These are phyloP conservation scores for Dinothrombium tinctorium DNA, from an alignment of 1,140 invertebrate genomes.

Conservation along the genomic window DNA sequence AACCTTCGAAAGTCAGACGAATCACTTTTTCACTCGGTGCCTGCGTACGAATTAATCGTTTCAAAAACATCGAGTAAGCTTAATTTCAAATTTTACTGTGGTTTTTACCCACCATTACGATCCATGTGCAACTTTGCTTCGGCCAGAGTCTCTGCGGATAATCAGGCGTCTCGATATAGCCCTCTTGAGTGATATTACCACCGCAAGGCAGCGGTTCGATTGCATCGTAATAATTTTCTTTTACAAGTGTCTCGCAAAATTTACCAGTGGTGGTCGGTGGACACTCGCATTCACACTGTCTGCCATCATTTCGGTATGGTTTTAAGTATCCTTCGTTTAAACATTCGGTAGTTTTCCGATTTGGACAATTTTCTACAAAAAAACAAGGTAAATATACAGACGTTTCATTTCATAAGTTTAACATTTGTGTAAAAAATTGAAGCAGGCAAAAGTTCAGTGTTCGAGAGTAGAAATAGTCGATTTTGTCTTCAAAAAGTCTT, in stretches of 20 bases:
- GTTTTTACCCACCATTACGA: constrained; percentile 4
- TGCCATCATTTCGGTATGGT: constrained; percentile 1
- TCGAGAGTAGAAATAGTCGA: too few relatives aligned
- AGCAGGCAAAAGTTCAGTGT: too few relatives aligned
- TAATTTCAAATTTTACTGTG: background rate
- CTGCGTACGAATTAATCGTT: too few relatives aligned
- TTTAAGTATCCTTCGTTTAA: constrained; percentile 13
- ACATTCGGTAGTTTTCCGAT: constrained; percentile 8
- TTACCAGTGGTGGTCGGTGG: constrained; percentile 13
- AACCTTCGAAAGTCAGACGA: background rate
- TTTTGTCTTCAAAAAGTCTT: too few relatives aligned
- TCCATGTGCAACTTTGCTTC: constrained; percentile 11
- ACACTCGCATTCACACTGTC: constrained; percentile 12
- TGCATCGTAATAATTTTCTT: constrained; percentile 9
- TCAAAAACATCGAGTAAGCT: too few relatives aligned
- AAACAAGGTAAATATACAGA: background rate
- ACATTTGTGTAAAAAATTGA: too few relatives aligned
- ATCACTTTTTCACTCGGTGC: background rate
- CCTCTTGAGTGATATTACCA: constrained; percentile 12
- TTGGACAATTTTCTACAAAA: constrained; percentile 11
- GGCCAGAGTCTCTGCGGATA: constrained; percentile 8
- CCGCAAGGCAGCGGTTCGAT: constrained; percentile 9
- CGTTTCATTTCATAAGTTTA: background rate
- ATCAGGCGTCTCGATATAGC: constrained; percentile 10
- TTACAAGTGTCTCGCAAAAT: constrained; percentile 10